Evolutionary conservation across 2,797 vertebrate genomes (phyloP).

Genomic region (Neosilurus mollespiculum): DNA sequence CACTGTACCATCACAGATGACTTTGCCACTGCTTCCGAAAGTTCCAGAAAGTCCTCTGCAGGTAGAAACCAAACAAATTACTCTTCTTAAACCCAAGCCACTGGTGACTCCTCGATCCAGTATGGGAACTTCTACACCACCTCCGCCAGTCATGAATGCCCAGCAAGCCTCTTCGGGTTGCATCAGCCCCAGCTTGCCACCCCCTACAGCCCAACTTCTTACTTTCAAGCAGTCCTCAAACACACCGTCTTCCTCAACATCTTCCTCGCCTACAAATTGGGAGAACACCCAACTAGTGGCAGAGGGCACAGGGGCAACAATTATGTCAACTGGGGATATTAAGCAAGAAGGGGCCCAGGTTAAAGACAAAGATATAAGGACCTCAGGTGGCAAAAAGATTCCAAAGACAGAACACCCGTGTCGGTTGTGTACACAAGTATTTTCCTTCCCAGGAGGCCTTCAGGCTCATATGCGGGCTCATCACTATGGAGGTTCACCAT

Average conservation of each 20-base stretch:
- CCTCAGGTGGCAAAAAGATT: slow-evolving; percentile 67
- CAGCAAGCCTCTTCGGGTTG: slow-evolving; percentile 92
- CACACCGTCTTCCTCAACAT: slow-evolving; percentile 65
- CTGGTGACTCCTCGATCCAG: slow-evolving; percentile 85
- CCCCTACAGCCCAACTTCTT: slow-evolving; percentile 78
- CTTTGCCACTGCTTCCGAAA: slow-evolving; percentile 77
- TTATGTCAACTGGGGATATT: slow-evolving; percentile 60
- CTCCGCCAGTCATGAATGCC: slow-evolving; percentile 84
- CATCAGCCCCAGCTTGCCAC: slow-evolving; percentile 89
- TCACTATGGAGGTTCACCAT: slow-evolving; percentile 90
- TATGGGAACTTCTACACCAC: slow-evolving; percentile 85
- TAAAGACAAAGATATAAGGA: slow-evolving; percentile 76
- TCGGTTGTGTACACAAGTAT: slow-evolving; percentile 92
- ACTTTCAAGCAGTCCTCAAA: slow-evolving; percentile 71
- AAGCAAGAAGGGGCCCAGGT: slow-evolving; percentile 70
- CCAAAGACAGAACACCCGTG: slow-evolving; percentile 88
- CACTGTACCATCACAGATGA: slow-evolving; percentile 81
- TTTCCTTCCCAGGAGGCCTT: slow-evolving; percentile 86
- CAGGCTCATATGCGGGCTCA: slow-evolving; percentile 89
- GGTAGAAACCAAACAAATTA: slow-evolving; percentile 85
- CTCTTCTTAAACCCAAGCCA: slow-evolving; percentile 91
- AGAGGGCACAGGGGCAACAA: slow-evolving; percentile 41
- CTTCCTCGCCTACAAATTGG: slow-evolving; percentile 63
- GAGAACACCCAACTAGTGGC: slow-evolving; percentile 53
- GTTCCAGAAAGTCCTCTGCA: slow-evolving; percentile 63